Percentiles rank a stretch among this genome's conserved stretches.
Conservation (phyloP, 2,113 vertebrate genomes). For the Puntigrus tetrazona region DNA sequence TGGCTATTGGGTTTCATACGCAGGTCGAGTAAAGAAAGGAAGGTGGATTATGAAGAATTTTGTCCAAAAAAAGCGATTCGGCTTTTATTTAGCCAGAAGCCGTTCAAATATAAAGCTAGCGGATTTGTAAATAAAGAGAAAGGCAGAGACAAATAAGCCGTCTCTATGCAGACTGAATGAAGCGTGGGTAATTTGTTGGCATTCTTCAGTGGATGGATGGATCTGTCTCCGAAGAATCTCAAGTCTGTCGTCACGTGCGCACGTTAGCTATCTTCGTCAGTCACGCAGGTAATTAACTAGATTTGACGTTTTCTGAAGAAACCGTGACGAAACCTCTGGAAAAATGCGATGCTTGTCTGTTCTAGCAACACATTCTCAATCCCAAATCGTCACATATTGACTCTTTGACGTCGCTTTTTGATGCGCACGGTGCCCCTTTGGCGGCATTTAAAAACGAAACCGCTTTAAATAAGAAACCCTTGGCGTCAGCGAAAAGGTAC, state of each 20-base stretch:
- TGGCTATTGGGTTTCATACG: constrained; percentile 30
- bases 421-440: too few species aligned
- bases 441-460: too few species aligned
- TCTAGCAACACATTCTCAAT: too few species aligned
- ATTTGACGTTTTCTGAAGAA: background rate
- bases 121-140: background rate
- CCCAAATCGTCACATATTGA: too few species aligned
- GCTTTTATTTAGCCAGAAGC: background rate
- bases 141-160: background rate
- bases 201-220: constrained; percentile 25
- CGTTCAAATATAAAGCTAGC: background rate
- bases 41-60: background rate
- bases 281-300: background rate
- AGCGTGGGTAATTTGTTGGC: constrained; percentile 36
- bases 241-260: background rate
- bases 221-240: constrained; percentile 23
- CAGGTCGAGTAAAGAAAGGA: background rate
- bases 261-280: background rate
- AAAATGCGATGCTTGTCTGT: background rate
- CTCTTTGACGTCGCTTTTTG: too few species aligned
- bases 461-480: too few species aligned
- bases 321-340: too few species aligned
- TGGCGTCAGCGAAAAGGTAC: too few species aligned
- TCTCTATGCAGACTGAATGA: background rate
- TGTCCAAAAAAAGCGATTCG: background rate